These are phyloP conservation scores for Meganola albula DNA, from an alignment of 2,888 invertebrate species.

Conservation along the genomic window DNA sequence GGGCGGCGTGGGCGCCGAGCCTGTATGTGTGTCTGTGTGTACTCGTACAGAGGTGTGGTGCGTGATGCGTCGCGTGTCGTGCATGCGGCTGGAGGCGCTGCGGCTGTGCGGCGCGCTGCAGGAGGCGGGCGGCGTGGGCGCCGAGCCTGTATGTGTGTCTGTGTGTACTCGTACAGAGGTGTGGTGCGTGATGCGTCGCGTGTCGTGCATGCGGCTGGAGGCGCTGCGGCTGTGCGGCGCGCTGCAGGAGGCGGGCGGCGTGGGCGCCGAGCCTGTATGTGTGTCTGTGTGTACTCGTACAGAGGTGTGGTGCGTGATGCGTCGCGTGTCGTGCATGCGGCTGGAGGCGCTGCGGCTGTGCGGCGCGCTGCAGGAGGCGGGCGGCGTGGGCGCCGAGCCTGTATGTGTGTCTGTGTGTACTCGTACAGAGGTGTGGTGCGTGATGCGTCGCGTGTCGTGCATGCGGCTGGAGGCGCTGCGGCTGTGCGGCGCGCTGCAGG, in stretches of 20 bases:
- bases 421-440: too few species aligned
- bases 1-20: slow-evolving; percentile 94
- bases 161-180: too few species aligned
- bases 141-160: too few species aligned
- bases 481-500: slow-evolving; percentile 86
- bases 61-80: slow-evolving; percentile 96
- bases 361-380: slow-evolving; percentile 87
- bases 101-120: slow-evolving; percentile 86
- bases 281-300: too few species aligned
- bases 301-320: too few species aligned
- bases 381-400: slow-evolving; percentile 94
- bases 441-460: slow-evolving; percentile 92
- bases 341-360: slow-evolving; percentile 85
- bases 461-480: slow-evolving; percentile 85
- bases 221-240: slow-evolving; percentile 85
- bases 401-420: too few species aligned
- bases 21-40: too few species aligned
- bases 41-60: too few species aligned
- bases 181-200: too few species aligned
- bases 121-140: slow-evolving; percentile 93
- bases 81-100: slow-evolving; percentile 83
- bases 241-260: slow-evolving; percentile 91
- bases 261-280: slow-evolving; percentile 94
- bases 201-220: slow-evolving; percentile 90
- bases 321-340: slow-evolving; percentile 91